Base-by-base conservation (phyloP, 2,888 invertebrate species). In the Drosophila glabriapex region DNA sequence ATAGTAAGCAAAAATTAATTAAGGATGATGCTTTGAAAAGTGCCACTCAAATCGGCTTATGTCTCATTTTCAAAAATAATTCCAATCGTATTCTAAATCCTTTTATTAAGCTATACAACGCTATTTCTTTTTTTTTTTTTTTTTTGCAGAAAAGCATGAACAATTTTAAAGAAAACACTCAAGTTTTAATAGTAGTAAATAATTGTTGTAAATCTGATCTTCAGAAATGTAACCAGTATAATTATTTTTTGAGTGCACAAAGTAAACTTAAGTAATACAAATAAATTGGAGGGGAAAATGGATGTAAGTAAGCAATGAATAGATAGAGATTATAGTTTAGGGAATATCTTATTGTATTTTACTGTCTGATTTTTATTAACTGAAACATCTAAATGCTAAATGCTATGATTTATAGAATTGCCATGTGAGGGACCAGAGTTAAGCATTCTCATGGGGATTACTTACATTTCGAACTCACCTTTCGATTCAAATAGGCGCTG, bases 381-480 rank as follows among this genome's bases (percentile, higher is more conserved):
- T 22, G 12, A 43, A 43, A 43, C 12, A 22, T 22, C 12, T 22
- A 16, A 16, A 22, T 16, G 22, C 19, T 10, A 33, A 16, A 14
- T 9, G 10, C 3, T 41, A n/a, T 4, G 25, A 19, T 6, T 49
- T 14, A 31, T 52, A 19, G 35, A 46, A 35, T 35, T 37, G 22
- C 60, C 49, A 14, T 14, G 28, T 50, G 16, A 50, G 31, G 39
- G 55, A 68, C 43, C 39, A 59, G 59, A 28, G 41, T 55, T 54
- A 58, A 56, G 53, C 29, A 61, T 62, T 76, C 80, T 56, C 64
- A 67, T 73, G 75, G 77, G 79, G 88, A 91, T 91, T 90, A 89
- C 88, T 89, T 89, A 91, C 86, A 84, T 89, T 84, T 78, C 77
- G 80, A 81, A 92, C 91, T 83, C 88, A 92, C 92, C 92, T 92